phyloP scores from a whole-genome alignment of 2,797 vertebrate species.

The Protosalanx chinensis region DNA sequence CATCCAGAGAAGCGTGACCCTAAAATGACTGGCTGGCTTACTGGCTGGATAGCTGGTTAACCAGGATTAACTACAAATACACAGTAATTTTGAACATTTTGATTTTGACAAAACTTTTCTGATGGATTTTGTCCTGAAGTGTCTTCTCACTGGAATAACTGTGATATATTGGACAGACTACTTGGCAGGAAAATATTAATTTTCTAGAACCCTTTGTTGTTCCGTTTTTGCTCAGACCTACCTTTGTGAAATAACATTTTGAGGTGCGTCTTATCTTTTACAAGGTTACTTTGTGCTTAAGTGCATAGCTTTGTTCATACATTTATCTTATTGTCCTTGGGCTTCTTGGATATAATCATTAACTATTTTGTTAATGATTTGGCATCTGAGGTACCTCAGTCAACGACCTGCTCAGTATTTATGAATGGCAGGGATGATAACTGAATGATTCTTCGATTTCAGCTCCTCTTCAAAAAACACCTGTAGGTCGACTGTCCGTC shows the following conservation, averaged over 20 bases:
- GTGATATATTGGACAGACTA: too few species aligned
- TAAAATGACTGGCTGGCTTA: too few species aligned
- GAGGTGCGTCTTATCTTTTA: not conserved
- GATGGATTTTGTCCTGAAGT: not conserved
- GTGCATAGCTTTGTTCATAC: not conserved
- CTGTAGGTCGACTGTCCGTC: not conserved
- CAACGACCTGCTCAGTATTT: conserved; percentile 3
- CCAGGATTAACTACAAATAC: not conserved
- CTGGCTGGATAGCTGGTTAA: not conserved
- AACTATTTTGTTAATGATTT: conserved; percentile 45
- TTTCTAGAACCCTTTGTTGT: too few species aligned
- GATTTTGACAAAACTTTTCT: not conserved
- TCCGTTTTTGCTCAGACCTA: too few species aligned
- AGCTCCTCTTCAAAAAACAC: too few species aligned
- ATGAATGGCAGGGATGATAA: conserved; percentile 16
- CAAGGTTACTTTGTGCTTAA: not conserved
- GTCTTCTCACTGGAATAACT: not conserved
- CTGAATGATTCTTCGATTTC: conserved; percentile 8
- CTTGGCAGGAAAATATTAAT: too few species aligned
- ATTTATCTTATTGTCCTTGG: not conserved
- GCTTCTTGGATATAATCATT: conserved; percentile 38
- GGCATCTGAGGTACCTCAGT: conserved; percentile 7
- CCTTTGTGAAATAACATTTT: not conserved
- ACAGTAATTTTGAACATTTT: too few species aligned
- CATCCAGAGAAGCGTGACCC: not conserved